Evolutionary conservation across 2,888 invertebrate genomes (phyloP).

Genomic region (Aleiodes testaceus): DNA sequence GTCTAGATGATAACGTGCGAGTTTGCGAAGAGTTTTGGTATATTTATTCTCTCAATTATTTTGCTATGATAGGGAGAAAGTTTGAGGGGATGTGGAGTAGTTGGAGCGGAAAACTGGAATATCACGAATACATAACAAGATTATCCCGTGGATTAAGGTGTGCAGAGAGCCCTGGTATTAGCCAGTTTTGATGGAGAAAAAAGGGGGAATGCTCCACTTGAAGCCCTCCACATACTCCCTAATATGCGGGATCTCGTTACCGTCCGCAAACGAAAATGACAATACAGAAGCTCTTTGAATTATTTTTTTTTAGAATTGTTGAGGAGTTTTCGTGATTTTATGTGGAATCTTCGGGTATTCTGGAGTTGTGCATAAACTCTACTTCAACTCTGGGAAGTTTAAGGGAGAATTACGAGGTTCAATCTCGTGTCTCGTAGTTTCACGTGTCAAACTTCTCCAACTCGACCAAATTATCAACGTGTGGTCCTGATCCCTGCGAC

Average conservation of each 20-base stretch:
- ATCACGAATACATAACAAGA: constrained; percentile 66
- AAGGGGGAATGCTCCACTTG: constrained; percentile 62
- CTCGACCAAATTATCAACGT: constrained; percentile 32
- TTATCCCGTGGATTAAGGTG: constrained; percentile 58
- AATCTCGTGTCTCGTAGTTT: constrained; percentile 28
- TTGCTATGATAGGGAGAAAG: too few species aligned
- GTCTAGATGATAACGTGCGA: constrained; percentile 42
- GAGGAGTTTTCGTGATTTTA: too few species aligned
- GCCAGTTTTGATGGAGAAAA: constrained; percentile 41
- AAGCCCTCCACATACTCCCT: constrained; percentile 60
- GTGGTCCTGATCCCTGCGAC: too few species aligned
- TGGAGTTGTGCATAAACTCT: neutral
- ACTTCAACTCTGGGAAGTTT: constrained; percentile 15
- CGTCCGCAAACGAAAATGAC: constrained; percentile 21
- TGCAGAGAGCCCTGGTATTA: constrained; percentile 41
- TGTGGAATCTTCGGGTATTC: too few species aligned
- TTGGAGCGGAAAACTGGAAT: constrained; percentile 53
- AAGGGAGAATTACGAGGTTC: constrained; percentile 34
- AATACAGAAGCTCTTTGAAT: neutral
- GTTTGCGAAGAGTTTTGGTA: constrained; percentile 31
- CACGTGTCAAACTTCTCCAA: constrained; percentile 33
- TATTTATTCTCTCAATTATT: neutral
- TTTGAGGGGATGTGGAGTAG: too few species aligned
- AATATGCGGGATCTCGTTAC: constrained; percentile 63
- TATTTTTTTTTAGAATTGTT: constrained; percentile 7